phyloP scores from a whole-genome alignment of 2,113 vertebrate species.

The Thomomys bottae region DNA sequence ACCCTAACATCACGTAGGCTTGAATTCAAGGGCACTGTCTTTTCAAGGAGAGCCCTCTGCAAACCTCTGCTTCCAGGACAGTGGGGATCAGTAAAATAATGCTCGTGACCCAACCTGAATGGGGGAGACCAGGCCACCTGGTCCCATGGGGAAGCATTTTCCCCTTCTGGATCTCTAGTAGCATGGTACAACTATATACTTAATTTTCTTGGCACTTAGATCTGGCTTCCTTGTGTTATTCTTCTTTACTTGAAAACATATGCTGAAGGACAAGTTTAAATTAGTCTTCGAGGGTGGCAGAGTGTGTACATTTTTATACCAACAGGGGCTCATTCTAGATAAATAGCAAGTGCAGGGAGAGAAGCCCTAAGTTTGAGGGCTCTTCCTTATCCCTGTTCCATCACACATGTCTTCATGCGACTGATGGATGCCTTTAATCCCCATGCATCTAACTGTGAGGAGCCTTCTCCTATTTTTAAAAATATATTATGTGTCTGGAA shows the following conservation, averaged over 20 bases:
- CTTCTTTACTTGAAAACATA: slow-evolving; percentile 56
- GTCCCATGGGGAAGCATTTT: neutral
- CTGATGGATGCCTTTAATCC: neutral
- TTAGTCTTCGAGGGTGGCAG: slow-evolving; percentile 32
- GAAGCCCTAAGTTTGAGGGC: neutral
- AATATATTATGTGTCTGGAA: too few relatives aligned
- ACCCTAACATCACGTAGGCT: neutral
- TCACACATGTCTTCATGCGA: neutral
- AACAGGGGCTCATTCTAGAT: neutral
- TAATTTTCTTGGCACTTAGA: slow-evolving; percentile 59
- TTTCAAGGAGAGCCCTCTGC: neutral
- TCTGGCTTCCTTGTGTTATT: slow-evolving; percentile 54
- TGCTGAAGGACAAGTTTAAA: slow-evolving; percentile 63
- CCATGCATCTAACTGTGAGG: neutral
- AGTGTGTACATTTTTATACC: neutral
- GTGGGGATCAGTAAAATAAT: neutral
- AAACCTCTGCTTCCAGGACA: neutral
- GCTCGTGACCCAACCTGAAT: neutral
- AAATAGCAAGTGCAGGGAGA: neutral
- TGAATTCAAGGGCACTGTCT: neutral
- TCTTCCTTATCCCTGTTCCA: neutral
- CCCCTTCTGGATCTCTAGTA: neutral
- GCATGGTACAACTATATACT: neutral
- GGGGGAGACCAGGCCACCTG: neutral
- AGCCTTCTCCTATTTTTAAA: neutral